Conservation (phyloP, 2,888 invertebrate species). For the Aspidapion aeneum region DNA sequence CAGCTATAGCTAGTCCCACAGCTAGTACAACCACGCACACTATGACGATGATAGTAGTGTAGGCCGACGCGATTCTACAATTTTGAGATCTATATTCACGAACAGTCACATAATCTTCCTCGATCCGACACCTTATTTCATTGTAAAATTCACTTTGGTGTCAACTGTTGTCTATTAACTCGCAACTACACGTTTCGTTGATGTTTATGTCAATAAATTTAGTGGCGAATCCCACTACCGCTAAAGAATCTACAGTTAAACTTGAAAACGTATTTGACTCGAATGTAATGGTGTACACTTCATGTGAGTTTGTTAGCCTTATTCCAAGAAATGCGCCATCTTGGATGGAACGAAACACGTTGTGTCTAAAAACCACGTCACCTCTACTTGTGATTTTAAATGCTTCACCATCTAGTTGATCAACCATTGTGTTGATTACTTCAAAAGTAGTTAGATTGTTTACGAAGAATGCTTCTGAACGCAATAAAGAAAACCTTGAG, state of each 20-base stretch:
- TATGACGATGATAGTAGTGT: constrained; percentile 42
- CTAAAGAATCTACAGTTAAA: constrained; percentile 56
- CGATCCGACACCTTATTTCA: constrained; percentile 40
- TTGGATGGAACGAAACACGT: constrained; percentile 55
- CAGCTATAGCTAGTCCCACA: constrained; percentile 45
- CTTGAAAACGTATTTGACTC: constrained; percentile 61
- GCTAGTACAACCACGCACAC: constrained; percentile 49
- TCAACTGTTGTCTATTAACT: constrained; percentile 32
- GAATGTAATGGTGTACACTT: constrained; percentile 53
- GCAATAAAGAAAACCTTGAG: constrained; percentile 59
- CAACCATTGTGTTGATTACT: constrained; percentile 58
- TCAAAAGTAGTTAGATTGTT: constrained; percentile 59
- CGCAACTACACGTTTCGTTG: constrained; percentile 58
- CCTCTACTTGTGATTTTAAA: constrained; percentile 61
- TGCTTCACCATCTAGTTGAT: constrained; percentile 60
- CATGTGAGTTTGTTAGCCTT: constrained; percentile 48
- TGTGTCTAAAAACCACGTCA: constrained; percentile 63
- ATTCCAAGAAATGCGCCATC: constrained; percentile 63
- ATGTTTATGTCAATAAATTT: constrained; percentile 58
- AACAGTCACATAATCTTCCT: constrained; percentile 35
- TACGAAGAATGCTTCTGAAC: constrained; percentile 68
- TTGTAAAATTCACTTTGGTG: constrained; percentile 32
- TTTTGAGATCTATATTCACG: constrained; percentile 36
- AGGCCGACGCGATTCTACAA: constrained; percentile 40
- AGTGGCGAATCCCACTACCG: constrained; percentile 55